Evolutionary conservation across 2,888 invertebrate species (phyloP), one percentile per base, ranked within the genome.

Genomic region (Drosophila lacicola): DNA sequence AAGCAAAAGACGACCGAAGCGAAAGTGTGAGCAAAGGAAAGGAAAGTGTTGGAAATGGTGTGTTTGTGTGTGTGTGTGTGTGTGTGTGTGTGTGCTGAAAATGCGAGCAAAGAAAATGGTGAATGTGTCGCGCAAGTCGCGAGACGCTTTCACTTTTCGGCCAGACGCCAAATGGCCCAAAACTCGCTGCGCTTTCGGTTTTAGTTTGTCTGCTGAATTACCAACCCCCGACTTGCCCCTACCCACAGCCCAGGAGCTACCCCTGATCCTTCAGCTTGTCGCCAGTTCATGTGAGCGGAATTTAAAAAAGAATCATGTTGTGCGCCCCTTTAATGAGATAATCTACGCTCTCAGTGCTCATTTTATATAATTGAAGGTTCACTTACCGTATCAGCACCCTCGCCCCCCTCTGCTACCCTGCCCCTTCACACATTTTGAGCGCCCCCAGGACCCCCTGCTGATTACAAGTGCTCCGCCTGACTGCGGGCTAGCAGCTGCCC

Each of bases 311-410:
- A 41, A 29, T 10, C 44, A 58, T 55, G 33, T 63, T 67, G 69
- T 64, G 61, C 63, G 55, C 64, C 57, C 47, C 83, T 79, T 85
- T 90, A 91, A 90, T 91, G 91, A 91, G 91, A 91, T 90, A 90
- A 91, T 90, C 89, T 87, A 79, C 83, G 81, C 78, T 71, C 69
- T 64, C 67, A 55, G 81, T 56, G 74, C 75, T 82, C 82, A 88
- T 88, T 89, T 82, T 69, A 70, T 70, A 76, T 87, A 87, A 87
- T 89, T 89, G 90, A 87, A 88, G 88, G 74, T 82, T 86, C 86
- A 80, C 88, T 88, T 85, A 73, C 89, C 62, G 51, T 29, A 51
- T 44, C 47, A 37, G 37, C 61, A 21, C 47, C 51, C 42, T 10
- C n/a, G n/a, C n/a, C 51, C 11, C 6, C n/a, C 33, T 8, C 13